Percentiles rank a stretch among this genome's conserved stretches.
These are phyloP conservation scores for Lacanobia wlatinum DNA, from an alignment of 2,888 invertebrate species.

Conservation along the genomic window DNA sequence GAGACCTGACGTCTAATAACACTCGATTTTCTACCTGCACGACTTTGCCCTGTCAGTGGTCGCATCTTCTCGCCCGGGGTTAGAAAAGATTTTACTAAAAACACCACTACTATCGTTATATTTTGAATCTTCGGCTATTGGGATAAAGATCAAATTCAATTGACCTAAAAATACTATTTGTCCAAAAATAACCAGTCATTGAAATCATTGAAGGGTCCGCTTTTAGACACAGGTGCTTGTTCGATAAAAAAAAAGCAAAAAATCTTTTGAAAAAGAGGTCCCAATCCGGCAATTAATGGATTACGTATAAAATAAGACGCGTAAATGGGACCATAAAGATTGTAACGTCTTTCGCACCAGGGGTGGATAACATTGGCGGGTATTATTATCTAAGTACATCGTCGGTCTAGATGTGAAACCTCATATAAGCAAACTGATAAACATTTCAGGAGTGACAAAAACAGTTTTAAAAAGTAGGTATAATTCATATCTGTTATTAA, in stretches of 20 bases:
- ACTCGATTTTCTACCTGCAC: conserved; percentile 88
- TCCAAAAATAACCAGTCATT: conserved; percentile 86
- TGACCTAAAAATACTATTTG: conserved; percentile 69
- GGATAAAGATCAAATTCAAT: conserved; percentile 34
- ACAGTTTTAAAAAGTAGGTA: no score
- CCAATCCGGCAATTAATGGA: conserved; percentile 86
- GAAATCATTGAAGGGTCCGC: conserved; percentile 79
- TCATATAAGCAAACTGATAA: no score
- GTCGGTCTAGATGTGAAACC: no score
- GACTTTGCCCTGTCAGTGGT: conserved; percentile 78
- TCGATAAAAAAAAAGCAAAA: conserved; percentile 73
- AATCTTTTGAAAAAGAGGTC: conserved; percentile 71
- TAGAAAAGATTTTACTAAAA: conserved; percentile 76
- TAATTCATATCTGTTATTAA: no score
- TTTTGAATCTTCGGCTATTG: neutral
- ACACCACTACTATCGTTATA: conserved; percentile 34
- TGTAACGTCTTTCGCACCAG: conserved; percentile 68
- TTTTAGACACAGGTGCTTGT: conserved; percentile 85
- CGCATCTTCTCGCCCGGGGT: conserved; percentile 81
- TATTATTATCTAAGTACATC: conserved; percentile 18
- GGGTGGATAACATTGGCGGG: conserved; percentile 39
- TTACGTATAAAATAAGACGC: conserved; percentile 80
- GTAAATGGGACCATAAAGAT: conserved; percentile 73
- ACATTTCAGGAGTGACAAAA: no score
- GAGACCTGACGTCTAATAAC: conserved; percentile 78